Evolutionary conservation across 1,140 invertebrate genomes (phyloP), one percentile per base, ranked within the genome.

Genomic region (Mamestra configurata): DNA sequence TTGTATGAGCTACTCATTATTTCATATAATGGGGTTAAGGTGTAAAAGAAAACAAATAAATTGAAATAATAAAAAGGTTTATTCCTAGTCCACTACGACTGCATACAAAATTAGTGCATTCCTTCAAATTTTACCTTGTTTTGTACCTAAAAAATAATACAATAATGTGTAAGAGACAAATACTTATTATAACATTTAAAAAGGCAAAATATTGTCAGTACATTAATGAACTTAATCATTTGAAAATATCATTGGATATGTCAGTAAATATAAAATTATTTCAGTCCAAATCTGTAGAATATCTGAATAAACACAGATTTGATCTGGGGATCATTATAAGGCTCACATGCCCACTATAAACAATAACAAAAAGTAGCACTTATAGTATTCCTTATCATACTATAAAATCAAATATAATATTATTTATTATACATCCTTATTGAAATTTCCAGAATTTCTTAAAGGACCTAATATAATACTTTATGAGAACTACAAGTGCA

Each of bases 81-180:
- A 92, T 90, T 87, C 85, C 79, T 85, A 88, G 82, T 87, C 83
- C 81, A 86, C 85, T 89, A 88, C 80, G 86, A 84, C 86, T 80
- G 81, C 88, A 82, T 85, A 89, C 82, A 90, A 91, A 86, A 86
- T 86, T 84, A 89, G 84, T 87, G 72, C 77, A 86, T 49, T 49
- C 43, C 43, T 49, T 49, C 0, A 49, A 49, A 49, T 49, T 87
- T 91, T 82, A 86, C 83, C 86, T 76, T 61, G 72, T 85, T 89
- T 85, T 87, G 86, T 89, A 87, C 87, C 86, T 90, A 90, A 88
- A 89, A 70, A 84, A 89, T 78, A 89, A 83, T 86, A 89, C 86
- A 86, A 88, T 83, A 87, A 81, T 81, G 55, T 77, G 79, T 86
- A 78, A 78, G 24, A 66, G 82, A 82, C 68, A 59, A 86, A 86